Evolutionary conservation across 2,113 vertebrate species (phyloP).

Genomic region (Octodon degus): DNA sequence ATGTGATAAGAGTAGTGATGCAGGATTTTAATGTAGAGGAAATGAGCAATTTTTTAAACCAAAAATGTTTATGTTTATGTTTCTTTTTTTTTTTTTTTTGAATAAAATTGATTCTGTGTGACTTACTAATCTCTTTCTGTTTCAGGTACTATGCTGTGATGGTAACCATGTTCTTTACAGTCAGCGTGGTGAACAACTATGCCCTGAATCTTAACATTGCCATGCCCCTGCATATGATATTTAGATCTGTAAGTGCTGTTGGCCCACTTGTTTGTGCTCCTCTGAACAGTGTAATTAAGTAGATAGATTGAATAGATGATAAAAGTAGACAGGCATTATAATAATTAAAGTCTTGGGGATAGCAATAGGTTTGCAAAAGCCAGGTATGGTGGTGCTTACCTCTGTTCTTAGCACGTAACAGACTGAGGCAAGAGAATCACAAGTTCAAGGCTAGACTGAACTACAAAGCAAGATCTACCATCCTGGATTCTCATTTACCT

Average conservation of each 20-base stretch:
- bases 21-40: background rate
- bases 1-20: background rate
- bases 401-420: background rate
- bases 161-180: conserved; percentile 98
- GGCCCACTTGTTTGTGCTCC: rapidly evolving
- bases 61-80: background rate
- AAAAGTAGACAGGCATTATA: background rate
- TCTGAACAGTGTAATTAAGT: background rate
- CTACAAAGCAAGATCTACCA: background rate
- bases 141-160: conserved; percentile 94
- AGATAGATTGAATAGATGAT: background rate
- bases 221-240: conserved; percentile 99
- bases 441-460: background rate
- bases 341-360: background rate
- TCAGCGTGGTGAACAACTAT: conserved; percentile 98
- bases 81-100: background rate
- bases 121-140: background rate
- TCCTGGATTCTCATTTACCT: background rate
- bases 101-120: background rate
- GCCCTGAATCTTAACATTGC: conserved; percentile 97
- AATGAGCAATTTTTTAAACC: background rate
- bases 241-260: conserved; percentile 94
- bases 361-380: background rate
- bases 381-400: background rate
- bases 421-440: background rate